Base-by-base conservation (phyloP, 2,888 invertebrate species). In the Lysandra bellargus region DNA sequence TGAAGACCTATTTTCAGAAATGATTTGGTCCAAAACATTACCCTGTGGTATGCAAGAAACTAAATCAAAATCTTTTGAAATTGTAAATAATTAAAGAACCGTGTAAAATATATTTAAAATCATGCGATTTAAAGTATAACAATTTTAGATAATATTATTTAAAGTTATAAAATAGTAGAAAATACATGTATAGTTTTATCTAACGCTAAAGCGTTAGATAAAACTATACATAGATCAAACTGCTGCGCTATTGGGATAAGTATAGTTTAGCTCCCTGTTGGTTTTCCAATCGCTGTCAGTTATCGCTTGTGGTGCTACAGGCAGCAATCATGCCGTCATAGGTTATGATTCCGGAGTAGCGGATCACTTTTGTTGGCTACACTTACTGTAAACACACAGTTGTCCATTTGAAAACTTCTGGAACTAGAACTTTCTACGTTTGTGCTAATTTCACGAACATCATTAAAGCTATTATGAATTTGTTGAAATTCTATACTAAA, bases 301-400 rank as follows among this genome's bases (percentile, higher is more conserved):
- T 33, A 57, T 76, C 30, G 76, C 76, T 57, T 53, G 76, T 33
- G 53, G 17, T 53, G 57, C 76, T 33, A 81, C 64, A 33, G 80
- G 81, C 82, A 80, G 80, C 83, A 86, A 85, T 85, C 86, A 85
- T 84, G 85, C 86, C 90, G 89, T 90, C 90, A 89, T 90, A 88
- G 89, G 82, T 83, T 78, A 84, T 86, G 87, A 84, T 84, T 86
- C 83, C 82, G 82, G 83, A 83, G 87, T 88, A 87, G 84, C 81
- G 83, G 83, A 88, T 30, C 76, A 53, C 76, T 33, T 53, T 44
- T 44, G 74, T 74, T 74, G 74, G 49, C 23, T 86, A 87, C 79
- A 89, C 88, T 88, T 88, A 87, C 86, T 86, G 83, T 86, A 84
- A 76, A 49, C 57, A 33, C 57, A 75, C 75, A 44, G 76, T 23